Conservation (phyloP, 2,797 vertebrate genomes). For the Chelon auratus region DNA sequence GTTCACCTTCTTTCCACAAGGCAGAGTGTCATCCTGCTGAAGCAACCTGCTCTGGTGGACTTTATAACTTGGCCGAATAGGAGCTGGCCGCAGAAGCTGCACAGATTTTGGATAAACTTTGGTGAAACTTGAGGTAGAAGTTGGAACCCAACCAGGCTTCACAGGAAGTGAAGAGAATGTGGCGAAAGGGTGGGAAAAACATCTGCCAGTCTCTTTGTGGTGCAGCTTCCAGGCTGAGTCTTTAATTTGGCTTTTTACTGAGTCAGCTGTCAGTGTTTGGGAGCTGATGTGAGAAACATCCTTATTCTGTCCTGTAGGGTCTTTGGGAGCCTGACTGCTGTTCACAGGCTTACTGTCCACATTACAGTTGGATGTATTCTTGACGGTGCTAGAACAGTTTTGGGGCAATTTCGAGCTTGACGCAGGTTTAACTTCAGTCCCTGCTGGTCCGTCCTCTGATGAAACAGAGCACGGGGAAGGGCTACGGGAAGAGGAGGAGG, state of each 20-base stretch:
- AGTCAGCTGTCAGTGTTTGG: constrained; percentile 24
- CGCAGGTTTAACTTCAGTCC: constrained; percentile 60
- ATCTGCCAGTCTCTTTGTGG: constrained; percentile 47
- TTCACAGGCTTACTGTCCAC: constrained; percentile 63
- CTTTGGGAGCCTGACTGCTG: constrained; percentile 61
- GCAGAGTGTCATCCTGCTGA: constrained; percentile 64
- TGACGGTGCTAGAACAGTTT: constrained; percentile 38
- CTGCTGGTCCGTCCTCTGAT: constrained; percentile 77
- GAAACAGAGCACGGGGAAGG: constrained; percentile 79
- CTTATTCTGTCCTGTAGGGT: constrained; percentile 50
- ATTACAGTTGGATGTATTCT: constrained; percentile 24
- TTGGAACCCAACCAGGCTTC: constrained; percentile 82
- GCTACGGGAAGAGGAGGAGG: constrained; percentile 80
- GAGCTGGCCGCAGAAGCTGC: constrained; percentile 73
- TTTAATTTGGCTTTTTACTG: constrained; percentile 60
- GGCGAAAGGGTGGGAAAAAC: constrained; percentile 36
- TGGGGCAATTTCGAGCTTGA: constrained; percentile 36
- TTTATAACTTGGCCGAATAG: constrained; percentile 68
- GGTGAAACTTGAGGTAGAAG: constrained; percentile 77
- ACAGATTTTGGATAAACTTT: constrained; percentile 80
- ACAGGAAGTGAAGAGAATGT: constrained; percentile 37
- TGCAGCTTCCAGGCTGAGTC: constrained; percentile 69
- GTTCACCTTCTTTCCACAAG: constrained; percentile 75
- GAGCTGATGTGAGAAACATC: constrained; percentile 44
- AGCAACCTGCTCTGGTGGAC: constrained; percentile 54